phyloP scores from a whole-genome alignment of 2,888 invertebrate species.

The Scrobipalpa atriplicella region DNA sequence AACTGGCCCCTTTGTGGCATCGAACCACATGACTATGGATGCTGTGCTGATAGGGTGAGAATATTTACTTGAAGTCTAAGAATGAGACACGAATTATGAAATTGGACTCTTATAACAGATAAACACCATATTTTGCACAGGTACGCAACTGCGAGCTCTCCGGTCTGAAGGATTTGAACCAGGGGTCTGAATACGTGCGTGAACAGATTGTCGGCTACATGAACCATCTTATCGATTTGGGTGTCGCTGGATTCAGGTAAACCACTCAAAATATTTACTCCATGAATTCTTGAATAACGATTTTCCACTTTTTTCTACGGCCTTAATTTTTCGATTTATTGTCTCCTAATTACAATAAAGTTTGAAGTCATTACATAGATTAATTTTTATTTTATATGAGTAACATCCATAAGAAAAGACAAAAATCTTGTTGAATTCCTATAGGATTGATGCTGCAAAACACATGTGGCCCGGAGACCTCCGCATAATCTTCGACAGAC shows the following conservation, averaged over 20 bases:
- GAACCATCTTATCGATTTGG: slow-evolving; percentile 86
- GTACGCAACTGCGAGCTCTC: slow-evolving; percentile 87
- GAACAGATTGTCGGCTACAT: slow-evolving; percentile 84
- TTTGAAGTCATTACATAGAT: no score
- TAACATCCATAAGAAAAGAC: no score
- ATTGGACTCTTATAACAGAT: no score
- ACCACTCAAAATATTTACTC: not conserved
- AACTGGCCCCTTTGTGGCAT: slow-evolving; percentile 84
- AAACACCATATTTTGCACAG: slow-evolving; percentile 43
- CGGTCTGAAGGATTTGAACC: slow-evolving; percentile 87
- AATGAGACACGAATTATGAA: no score
- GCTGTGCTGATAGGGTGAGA: slow-evolving; percentile 79
- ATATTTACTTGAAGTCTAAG: not conserved
- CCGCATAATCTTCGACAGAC: slow-evolving; percentile 83
- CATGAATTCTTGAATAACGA: not conserved
- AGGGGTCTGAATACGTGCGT: slow-evolving; percentile 84
- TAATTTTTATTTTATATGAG: no score
- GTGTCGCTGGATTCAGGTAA: slow-evolving; percentile 92
- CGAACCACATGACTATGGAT: slow-evolving; percentile 85
- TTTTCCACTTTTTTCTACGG: no score
- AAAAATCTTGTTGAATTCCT: no score
- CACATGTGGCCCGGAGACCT: slow-evolving; percentile 92
- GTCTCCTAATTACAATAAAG: not conserved
- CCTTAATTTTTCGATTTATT: not conserved
- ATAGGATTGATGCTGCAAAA: slow-evolving; percentile 89